phyloP scores from a whole-genome alignment of 2,113 vertebrate genomes.

The Plectropomus leopardus region DNA sequence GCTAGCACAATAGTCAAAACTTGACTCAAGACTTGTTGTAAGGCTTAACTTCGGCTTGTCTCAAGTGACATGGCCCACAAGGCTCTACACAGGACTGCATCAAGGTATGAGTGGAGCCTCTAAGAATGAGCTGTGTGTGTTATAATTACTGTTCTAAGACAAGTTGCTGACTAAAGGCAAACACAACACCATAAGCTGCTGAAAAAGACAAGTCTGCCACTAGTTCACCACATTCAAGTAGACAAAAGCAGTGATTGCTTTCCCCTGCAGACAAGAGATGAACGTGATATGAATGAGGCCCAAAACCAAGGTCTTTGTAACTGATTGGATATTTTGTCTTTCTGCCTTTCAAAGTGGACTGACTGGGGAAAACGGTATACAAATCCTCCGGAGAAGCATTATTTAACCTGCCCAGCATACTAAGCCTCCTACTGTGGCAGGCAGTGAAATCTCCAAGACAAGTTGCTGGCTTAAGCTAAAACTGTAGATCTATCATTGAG shows the following conservation, averaged over 20 bases:
- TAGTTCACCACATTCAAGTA: slow-evolving; percentile 5
- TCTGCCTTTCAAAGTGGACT: slow-evolving; percentile 2
- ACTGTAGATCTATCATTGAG: neutral
- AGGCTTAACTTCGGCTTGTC: neutral
- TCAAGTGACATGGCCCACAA: neutral
- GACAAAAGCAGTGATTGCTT: slow-evolving; percentile 19
- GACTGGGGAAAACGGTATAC: slow-evolving; percentile 14
- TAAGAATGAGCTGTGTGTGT: neutral
- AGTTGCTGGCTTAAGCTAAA: no score
- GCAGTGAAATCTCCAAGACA: slow-evolving; percentile 8
- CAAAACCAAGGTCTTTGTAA: slow-evolving; percentile 18
- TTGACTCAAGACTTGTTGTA: neutral
- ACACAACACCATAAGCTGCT: neutral
- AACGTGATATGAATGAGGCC: slow-evolving; percentile 14
- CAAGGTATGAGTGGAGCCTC: neutral
- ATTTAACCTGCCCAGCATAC: slow-evolving; percentile 19
- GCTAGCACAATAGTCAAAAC: neutral
- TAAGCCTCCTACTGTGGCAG: slow-evolving; percentile 7
- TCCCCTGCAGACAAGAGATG: slow-evolving; percentile 10
- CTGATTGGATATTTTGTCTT: neutral
- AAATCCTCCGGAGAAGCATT: neutral
- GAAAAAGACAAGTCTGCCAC: neutral
- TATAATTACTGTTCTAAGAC: slow-evolving; percentile 28
- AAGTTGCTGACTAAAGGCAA: slow-evolving; percentile 21
- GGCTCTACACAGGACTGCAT: neutral